A percentile compares a stretch with the other conserved stretches of the same genome.
Evolutionary conservation across 2,888 invertebrate genomes (phyloP).

Genomic region (Conomelus anceps): DNA sequence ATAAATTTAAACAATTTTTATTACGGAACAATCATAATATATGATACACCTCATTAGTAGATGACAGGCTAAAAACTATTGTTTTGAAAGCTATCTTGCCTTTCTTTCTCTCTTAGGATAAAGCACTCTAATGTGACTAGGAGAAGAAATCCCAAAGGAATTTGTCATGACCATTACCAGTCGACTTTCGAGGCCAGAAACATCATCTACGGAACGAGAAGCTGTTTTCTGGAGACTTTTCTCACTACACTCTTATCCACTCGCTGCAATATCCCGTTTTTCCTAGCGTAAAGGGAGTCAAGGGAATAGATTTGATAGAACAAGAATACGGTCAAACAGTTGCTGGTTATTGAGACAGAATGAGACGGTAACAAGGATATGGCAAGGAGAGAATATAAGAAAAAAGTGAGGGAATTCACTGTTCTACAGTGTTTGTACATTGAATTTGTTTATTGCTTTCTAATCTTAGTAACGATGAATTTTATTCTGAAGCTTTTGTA

Average conservation of each 20-base stretch:
- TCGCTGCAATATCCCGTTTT: neutral
- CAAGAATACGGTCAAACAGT: neutral
- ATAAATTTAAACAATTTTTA: too few species aligned
- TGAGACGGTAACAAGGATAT: neutral
- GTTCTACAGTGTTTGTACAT: neutral
- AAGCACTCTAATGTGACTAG: neutral
- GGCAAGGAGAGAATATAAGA: neutral
- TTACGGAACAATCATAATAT: too few species aligned
- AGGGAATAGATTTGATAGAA: neutral
- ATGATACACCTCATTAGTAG: too few species aligned
- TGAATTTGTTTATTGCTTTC: too few species aligned
- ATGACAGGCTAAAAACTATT: neutral
- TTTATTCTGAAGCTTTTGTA: neutral
- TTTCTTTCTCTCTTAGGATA: neutral
- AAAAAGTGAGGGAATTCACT: neutral
- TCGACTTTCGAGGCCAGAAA: neutral
- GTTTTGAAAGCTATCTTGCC: neutral
- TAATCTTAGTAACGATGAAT: neutral
- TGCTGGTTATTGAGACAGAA: neutral
- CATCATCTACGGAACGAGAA: neutral
- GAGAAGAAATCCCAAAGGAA: neutral
- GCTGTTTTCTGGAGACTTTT: neutral
- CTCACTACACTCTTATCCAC: neutral
- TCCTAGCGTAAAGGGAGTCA: neutral
- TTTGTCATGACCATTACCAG: neutral